Percentiles rank a stretch among this genome's conserved stretches.
Conservation (phyloP, 2,888 invertebrate species). For the Drosophila pseudotalamancana region DNA sequence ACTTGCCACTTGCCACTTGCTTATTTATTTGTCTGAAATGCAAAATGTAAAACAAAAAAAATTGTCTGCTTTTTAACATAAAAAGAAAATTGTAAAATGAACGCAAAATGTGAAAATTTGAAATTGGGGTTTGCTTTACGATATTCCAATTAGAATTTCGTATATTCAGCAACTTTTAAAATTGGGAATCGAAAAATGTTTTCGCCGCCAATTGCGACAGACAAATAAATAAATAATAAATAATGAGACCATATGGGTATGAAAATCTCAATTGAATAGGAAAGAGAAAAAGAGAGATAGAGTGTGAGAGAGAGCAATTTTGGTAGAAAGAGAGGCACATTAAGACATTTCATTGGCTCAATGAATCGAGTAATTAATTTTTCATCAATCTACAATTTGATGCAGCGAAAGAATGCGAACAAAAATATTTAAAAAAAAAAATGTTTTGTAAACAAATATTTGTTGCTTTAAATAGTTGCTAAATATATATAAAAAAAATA, state of each 20-base stretch:
- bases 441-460: constrained; percentile 36
- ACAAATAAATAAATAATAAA: constrained; percentile 23
- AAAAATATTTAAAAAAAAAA: constrained; percentile 14
- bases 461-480: background rate
- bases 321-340: background rate
- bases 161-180: background rate
- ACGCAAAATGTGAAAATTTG: too few relatives aligned
- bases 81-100: background rate
- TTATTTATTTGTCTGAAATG: constrained; percentile 23
- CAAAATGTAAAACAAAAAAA: constrained; percentile 28
- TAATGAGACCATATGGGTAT: constrained; percentile 12
- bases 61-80: constrained; percentile 9
- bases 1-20: constrained; percentile 15
- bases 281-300: background rate
- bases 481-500: background rate
- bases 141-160: background rate
- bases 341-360: constrained; percentile 35
- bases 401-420: constrained; percentile 21
- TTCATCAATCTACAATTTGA: constrained; percentile 27
- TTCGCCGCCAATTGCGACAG: constrained; percentile 33
- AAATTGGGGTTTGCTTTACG: too few relatives aligned
- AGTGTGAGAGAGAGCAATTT: background rate
- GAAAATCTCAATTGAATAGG: constrained; percentile 23
- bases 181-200: constrained; percentile 18
- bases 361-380: constrained; percentile 32